These are phyloP conservation scores for Drosophila borborema DNA, from an alignment of 2,888 invertebrate species.

Conservation along the genomic window DNA sequence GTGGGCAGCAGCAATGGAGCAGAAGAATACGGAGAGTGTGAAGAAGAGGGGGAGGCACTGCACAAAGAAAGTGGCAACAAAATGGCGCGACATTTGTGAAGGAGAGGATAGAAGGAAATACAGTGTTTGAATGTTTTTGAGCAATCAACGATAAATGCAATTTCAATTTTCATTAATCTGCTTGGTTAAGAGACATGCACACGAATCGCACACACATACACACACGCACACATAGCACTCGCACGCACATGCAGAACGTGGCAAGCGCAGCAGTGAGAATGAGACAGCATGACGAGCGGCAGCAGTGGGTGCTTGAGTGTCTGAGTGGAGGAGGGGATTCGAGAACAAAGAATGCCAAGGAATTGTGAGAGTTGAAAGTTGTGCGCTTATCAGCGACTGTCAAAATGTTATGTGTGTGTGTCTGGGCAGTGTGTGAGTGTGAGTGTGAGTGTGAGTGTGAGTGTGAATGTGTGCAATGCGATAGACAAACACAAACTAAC, in stretches of 20 bases:
- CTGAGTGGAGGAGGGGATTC: neutral
- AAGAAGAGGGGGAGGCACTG: neutral
- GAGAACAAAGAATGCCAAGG: constrained; percentile 34
- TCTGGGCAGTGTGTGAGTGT: constrained; percentile 3
- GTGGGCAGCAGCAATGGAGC: constrained; percentile 14
- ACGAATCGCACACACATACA: constrained; percentile 18
- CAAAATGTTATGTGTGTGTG: constrained; percentile 30
- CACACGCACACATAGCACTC: constrained; percentile 1
- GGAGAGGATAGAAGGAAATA: neutral
- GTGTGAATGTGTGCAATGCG: constrained; percentile 10
- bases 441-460: neutral
- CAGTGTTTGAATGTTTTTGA: constrained; percentile 26
- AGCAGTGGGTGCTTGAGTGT: neutral
- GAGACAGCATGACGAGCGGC: neutral
- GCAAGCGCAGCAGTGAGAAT: constrained; percentile 8
- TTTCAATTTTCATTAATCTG: constrained; percentile 62
- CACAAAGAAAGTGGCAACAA: constrained; percentile 32
- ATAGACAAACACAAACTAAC: constrained; percentile 9
- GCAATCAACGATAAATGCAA: constrained; percentile 47
- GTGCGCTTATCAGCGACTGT: constrained; percentile 49
- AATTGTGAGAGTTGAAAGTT: constrained; percentile 44
- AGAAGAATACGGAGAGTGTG: neutral
- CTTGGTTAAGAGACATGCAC: constrained; percentile 33
- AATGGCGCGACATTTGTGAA: constrained; percentile 28
- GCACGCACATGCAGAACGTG: neutral